phyloP scores from a whole-genome alignment of 2,797 vertebrate genomes.

The Eulemur coronatus region DNA sequence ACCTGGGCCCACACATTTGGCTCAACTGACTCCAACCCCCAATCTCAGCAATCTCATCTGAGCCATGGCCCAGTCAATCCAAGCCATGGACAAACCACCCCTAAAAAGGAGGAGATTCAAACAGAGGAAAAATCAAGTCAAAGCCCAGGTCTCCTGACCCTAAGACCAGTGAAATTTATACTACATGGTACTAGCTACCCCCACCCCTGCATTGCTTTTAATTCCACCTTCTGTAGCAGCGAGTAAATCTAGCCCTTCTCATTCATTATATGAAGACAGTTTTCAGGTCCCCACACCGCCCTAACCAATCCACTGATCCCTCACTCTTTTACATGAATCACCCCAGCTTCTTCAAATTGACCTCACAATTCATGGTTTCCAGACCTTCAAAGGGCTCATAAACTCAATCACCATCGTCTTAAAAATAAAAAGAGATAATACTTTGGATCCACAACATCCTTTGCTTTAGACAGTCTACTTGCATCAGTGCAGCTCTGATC shows the following conservation, averaged over 20 bases:
- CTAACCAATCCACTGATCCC: not conserved
- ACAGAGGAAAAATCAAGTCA: not conserved
- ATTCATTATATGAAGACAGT: not conserved
- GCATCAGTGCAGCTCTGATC: not conserved
- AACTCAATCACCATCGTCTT: not conserved
- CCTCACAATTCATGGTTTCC: not conserved
- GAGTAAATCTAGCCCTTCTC: not conserved
- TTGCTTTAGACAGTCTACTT: not conserved
- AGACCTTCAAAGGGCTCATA: not conserved
- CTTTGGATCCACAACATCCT: not conserved
- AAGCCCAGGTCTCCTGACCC: not conserved
- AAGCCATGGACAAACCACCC: not conserved
- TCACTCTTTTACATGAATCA: not conserved
- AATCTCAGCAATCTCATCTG: not conserved
- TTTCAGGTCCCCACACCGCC: not conserved
- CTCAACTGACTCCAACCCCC: not conserved
- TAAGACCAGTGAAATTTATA: not conserved
- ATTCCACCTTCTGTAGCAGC: not conserved
- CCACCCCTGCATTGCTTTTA: not conserved
- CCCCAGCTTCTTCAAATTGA: conserved; percentile 5
- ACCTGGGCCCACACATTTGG: not conserved
- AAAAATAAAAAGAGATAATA: conserved; percentile 6
- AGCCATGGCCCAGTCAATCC: not conserved
- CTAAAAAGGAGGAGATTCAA: not conserved
- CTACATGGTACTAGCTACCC: not conserved